phyloP scores from a whole-genome alignment of 1,140 invertebrate species.

The Trichogramma pretiosum region DNA sequence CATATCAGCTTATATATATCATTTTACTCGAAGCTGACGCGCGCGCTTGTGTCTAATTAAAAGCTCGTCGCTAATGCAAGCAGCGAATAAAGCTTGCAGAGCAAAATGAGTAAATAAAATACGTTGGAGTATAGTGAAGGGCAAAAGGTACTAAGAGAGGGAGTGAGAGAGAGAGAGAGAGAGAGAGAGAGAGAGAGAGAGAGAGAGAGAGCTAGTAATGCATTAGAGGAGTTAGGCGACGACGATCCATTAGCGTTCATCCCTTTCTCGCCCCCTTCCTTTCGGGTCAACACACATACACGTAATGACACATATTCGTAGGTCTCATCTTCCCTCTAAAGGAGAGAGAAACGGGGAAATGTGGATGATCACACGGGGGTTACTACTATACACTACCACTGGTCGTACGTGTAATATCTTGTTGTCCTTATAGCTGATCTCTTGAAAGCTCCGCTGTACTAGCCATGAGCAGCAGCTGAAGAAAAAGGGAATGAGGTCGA shows the following conservation, averaged over 20 bases:
- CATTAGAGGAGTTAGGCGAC: background rate
- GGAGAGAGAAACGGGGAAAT: too few species aligned
- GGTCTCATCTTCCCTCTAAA: too few species aligned
- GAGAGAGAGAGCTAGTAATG: background rate
- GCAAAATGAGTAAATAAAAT: constrained; percentile 2
- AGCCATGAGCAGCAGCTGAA: background rate
- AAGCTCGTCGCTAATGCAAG: background rate
- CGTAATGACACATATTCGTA: too few species aligned
- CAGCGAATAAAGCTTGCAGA: background rate
- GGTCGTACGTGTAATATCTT: too few species aligned
- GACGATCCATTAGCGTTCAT: constrained; percentile 14
- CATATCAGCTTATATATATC: too few species aligned
- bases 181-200: constrained; percentile 5
- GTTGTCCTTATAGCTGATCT: constrained; percentile 19
- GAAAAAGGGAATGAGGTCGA: background rate
- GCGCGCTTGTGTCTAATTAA: background rate
- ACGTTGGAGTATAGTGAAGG: constrained; percentile 5
- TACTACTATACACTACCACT: constrained; percentile 8
- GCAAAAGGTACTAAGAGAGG: too few species aligned
- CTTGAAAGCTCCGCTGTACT: constrained; percentile 17
- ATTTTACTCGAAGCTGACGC: too few species aligned
- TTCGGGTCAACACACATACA: too few species aligned
- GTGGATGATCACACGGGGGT: background rate
- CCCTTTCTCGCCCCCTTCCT: background rate
- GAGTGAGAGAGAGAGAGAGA: constrained; percentile 7